Evolutionary conservation across 2,113 vertebrate species (phyloP).

Genomic region (Sinosuthora webbiana): DNA sequence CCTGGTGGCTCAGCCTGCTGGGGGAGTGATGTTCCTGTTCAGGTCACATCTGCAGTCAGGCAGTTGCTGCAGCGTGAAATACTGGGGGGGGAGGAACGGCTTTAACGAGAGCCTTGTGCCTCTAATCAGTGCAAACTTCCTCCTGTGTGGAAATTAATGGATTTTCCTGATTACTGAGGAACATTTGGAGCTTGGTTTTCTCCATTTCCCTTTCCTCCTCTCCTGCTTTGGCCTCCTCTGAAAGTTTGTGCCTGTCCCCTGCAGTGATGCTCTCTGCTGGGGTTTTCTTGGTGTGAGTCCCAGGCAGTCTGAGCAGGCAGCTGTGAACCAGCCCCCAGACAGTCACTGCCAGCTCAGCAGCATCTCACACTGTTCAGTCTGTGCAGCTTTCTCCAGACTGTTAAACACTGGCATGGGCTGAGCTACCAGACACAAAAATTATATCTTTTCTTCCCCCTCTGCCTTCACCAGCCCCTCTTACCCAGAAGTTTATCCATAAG

Average conservation of each 20-base stretch:
- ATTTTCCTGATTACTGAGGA: not conserved
- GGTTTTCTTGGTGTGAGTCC: not conserved
- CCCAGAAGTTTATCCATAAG: not conserved
- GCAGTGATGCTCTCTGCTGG: not conserved
- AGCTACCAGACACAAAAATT: not conserved
- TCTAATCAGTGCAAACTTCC: not conserved
- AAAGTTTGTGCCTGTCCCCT: not conserved
- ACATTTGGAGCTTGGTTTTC: not conserved
- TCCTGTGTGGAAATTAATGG: slow-evolving; percentile 2
- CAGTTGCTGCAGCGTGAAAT: not conserved
- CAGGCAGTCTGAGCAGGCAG: not conserved
- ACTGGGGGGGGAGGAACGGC: not conserved
- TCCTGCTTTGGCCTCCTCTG: not conserved
- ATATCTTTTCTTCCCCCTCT: accelerated
- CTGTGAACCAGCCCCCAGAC: not conserved
- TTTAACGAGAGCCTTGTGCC: not conserved
- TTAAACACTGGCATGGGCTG: not conserved
- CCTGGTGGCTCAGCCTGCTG: not conserved
- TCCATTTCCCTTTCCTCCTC: not conserved
- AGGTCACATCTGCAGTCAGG: slow-evolving; percentile 30
- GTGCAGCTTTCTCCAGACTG: not conserved
- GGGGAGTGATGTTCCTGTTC: not conserved
- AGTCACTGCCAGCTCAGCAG: not conserved
- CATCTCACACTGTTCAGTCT: not conserved
- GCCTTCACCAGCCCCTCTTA: not conserved